Percentiles rank a stretch among this genome's conserved stretches.
phyloP scores from a whole-genome alignment of 2,113 vertebrate genomes.

The Channa maculata region DNA sequence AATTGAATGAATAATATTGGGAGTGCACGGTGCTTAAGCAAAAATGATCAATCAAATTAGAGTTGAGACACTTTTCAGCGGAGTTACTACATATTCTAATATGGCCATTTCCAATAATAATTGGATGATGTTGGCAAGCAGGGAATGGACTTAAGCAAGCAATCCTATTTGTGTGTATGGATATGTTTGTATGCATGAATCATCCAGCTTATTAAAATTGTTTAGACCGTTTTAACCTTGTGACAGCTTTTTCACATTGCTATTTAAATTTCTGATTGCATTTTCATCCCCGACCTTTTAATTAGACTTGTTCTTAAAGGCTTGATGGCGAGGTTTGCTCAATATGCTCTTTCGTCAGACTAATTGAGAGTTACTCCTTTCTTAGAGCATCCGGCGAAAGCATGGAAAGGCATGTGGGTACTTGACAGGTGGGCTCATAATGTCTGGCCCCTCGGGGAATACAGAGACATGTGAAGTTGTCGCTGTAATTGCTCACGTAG shows the following conservation, averaged over 20 bases:
- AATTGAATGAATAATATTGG: constrained; percentile 43
- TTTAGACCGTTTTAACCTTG: constrained; percentile 39
- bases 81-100: constrained; percentile 57
- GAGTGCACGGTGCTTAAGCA: constrained; percentile 24
- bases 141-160: constrained; percentile 17
- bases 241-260: constrained; percentile 23
- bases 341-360: constrained; percentile 24
- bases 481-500: constrained; percentile 72
- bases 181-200: not conserved
- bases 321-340: constrained; percentile 1
- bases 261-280: constrained; percentile 16
- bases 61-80: constrained; percentile 25
- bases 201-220: constrained; percentile 45
- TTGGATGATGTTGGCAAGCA: constrained; percentile 40
- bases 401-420: constrained; percentile 33
- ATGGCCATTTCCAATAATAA: constrained; percentile 47
- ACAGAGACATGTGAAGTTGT: constrained; percentile 66
- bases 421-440: constrained; percentile 77
- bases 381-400: constrained; percentile 40
- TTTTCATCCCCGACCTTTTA: constrained; percentile 25
- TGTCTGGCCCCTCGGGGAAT: constrained; percentile 54
- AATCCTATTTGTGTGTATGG: constrained; percentile 17
- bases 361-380: constrained; percentile 63
- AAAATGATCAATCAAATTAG: constrained; percentile 58
- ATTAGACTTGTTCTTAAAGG: constrained; percentile 28